Base-by-base conservation (phyloP, 1,140 invertebrate genomes). In the Danaus plexippus region DNA sequence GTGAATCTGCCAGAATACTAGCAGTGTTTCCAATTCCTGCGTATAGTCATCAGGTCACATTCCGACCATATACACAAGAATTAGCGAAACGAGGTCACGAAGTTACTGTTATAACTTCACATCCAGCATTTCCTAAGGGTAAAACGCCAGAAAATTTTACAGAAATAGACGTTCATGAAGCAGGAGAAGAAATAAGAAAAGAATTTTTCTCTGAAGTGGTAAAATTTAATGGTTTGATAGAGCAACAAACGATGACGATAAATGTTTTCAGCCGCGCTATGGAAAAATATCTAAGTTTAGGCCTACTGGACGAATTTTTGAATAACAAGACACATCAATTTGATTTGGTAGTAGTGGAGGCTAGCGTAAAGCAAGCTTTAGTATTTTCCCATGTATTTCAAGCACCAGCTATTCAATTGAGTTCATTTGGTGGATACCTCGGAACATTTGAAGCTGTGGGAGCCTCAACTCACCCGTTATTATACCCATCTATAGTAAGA, bases 1-100 rank as follows among this genome's bases (percentile, higher is more conserved):
- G 7, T 11, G 49, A 51, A 51, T 40, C 60, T 9, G 72, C 75
- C 4, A 64, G 75, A 71, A 85, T 89, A 59, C 69, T 89, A 22
- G 80, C 66, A 9, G 63, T 87, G 13, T 86, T 83, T 55, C 87
- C 88, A 18, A 73, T 78, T 9, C 77, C 85, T 32, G 75, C 72
- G 8, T 60, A 62, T 11, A 88, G 86, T 61, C 87, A 89, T 60
- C 79, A 84, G 64, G 71, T 80, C 12, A 73, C 88, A 13, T 82
- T 86, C 51, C 55, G 74, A 52, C 64, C 78, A 9, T 12, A 87
- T 9, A 70, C 73, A 11, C 40, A 49, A 8, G 67, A 68, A 61
- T 43, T 73, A 15, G 45, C 54, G 0, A 56, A 57, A 56, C 48
- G 56, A 52, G 63, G 66, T 43, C 63, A 71, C 49, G 54, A 68